Evolutionary conservation across 2,113 vertebrate species (phyloP), one percentile per base, ranked within the genome.

Genomic region (Passerina amoena): DNA sequence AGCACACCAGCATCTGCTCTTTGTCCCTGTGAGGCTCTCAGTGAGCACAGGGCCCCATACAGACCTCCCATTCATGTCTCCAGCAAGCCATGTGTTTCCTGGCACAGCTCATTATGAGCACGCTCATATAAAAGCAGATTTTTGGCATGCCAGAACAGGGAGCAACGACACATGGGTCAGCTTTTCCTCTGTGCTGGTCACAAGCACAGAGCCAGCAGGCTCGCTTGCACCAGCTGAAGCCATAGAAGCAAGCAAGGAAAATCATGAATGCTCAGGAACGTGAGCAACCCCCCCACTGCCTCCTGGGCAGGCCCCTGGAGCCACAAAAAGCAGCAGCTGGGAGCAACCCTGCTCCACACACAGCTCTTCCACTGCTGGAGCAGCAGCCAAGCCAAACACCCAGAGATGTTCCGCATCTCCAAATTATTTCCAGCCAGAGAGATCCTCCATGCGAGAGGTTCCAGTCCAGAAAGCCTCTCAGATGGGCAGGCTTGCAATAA

Each of bases 331-430:
- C 93, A 65, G 68, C 75, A 47, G 71, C 85, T 94, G 14, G 0
- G 60, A 94, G 94, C 82, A 31, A 0, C 33, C 50, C 82, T 79
- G 91, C 84, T 95, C 53, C 59, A 20, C 42, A 33, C 64, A 60
- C 70, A 61, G 81, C 59, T 53, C 28, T 33, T 69, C 90, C 85
- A 65, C 45, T 6, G 1, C 6, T 2, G n/a, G 31, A 89, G 56
- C 15, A 4, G 75, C 79, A 60, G 95, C 92, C 87, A 92, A 96
- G 90, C 66, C 92, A 96, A 97, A 94, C 93, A 83, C n/a, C 47
- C 85, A 51, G 47, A 63, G 72, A 92, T 51, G 88, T 86, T 40
- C 71, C 78, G 88, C 90, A 88, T 88, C 88, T 75, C 88, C 72
- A 64, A 86, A 81, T 75, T 28, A 71, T 75, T 96, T 96, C 88